These are phyloP conservation scores for Nerophis ophidion DNA, from an alignment of 2,113 vertebrate species.

Conservation along the genomic window DNA sequence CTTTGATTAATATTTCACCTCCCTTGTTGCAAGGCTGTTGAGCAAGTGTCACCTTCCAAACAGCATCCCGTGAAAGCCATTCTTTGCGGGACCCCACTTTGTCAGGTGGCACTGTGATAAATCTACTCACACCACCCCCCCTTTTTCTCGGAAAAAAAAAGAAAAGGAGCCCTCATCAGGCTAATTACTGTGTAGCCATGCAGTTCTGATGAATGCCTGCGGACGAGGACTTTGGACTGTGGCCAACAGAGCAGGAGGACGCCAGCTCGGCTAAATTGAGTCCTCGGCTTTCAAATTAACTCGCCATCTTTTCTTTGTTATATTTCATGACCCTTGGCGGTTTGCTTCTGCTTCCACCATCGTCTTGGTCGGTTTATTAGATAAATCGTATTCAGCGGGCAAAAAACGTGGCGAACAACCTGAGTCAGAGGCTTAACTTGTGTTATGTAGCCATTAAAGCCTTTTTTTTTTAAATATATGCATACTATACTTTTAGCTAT, in stretches of 20 bases:
- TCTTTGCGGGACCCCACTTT: constrained; percentile 51
- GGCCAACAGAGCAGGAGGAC: constrained; percentile 49
- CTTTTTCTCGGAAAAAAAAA: not conserved
- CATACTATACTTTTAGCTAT: no score
- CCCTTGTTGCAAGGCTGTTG: constrained; percentile 72
- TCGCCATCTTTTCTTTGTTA: constrained; percentile 9
- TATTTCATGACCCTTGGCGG: constrained; percentile 21
- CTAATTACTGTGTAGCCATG: constrained; percentile 76
- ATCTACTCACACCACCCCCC: constrained; percentile 62
- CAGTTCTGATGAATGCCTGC: constrained; percentile 71
- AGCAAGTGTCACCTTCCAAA: constrained; percentile 89
- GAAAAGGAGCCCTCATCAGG: constrained; percentile 72
- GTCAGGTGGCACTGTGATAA: constrained; percentile 71
- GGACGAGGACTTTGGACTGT: constrained; percentile 56
- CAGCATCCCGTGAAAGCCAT: constrained; percentile 62
- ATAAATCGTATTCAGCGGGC: constrained; percentile 17
- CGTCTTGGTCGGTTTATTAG: constrained; percentile 8
- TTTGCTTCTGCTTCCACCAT: constrained; percentile 12
- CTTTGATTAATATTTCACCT: constrained; percentile 81
- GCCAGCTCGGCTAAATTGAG: constrained; percentile 44
- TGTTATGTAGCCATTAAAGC: no score
- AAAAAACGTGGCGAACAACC: constrained; percentile 10
- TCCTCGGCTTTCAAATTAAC: constrained; percentile 63
- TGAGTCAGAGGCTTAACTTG: no score
- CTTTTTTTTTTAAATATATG: no score